A percentile compares a stretch with the other conserved stretches of the same genome.
phyloP scores from a whole-genome alignment of 2,113 vertebrate genomes.

The Conger conger region DNA sequence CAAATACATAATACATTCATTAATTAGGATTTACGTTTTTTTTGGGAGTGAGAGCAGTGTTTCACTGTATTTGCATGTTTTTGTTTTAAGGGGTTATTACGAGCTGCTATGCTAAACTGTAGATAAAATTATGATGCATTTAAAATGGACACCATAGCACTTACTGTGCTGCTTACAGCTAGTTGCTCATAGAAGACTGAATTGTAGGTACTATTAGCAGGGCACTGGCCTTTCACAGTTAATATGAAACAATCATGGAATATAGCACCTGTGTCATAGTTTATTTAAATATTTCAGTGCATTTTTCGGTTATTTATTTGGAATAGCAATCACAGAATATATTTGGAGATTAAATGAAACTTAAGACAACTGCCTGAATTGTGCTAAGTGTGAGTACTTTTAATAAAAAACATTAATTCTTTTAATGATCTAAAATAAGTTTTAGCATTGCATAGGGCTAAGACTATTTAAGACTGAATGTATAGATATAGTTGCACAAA shows the following conservation, averaged over 20 bases:
- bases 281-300: background rate
- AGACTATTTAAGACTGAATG: background rate
- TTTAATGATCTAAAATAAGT: background rate
- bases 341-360: background rate
- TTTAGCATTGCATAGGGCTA: background rate
- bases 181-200: too few relatives aligned
- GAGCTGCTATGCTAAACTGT: too few relatives aligned
- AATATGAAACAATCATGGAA: background rate
- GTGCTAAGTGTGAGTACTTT: background rate
- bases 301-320: background rate
- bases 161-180: too few relatives aligned
- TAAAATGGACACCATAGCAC: too few relatives aligned
- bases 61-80: too few relatives aligned
- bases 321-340: background rate
- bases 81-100: too few relatives aligned
- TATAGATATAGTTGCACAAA: background rate
- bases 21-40: too few relatives aligned
- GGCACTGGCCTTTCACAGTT: background rate
- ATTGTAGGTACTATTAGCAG: background rate
- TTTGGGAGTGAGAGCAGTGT: too few relatives aligned
- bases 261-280: background rate
- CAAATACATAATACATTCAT: too few relatives aligned
- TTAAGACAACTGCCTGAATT: background rate
- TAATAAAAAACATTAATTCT: background rate
- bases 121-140: too few relatives aligned